Evolutionary conservation across 2,113 vertebrate genomes (phyloP), one percentile per base, ranked within the genome.

Genomic region (Phalacrocorax pelagicus): DNA sequence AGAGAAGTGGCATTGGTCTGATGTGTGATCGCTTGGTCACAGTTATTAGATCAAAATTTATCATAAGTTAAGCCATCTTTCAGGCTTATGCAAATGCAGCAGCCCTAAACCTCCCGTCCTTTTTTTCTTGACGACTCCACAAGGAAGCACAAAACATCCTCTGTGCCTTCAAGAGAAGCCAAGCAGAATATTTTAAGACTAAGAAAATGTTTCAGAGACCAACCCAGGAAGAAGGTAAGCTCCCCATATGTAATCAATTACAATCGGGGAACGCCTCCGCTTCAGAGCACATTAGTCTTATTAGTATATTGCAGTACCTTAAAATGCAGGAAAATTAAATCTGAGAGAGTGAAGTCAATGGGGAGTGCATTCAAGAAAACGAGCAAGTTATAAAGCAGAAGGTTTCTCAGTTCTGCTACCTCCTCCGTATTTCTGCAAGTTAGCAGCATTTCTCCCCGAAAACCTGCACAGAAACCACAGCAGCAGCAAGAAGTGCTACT

Each of bases 1-100:
- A 38, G 57, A 63, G 74, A 85, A 66, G 47, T 61, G 82, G 74
- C 74, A 66, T 13, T 51, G n/a, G 62, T 75, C 85, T 80, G 92
- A 66, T 66, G 67, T 30, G 54, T n/a, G 67, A 93, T 65, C 0
- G 1, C 54, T 80, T 62, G 78, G 94, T 97, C 96, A 97, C 96
- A 96, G 94, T 55, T 88, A 69, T 96, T 92, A 97, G 81, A 77
- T n/a, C 58, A 82, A 90, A 93, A 96, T 96, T 73, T 80, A 80
- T 96, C 96, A 97, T 73, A 29, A 49, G 55, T 63, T 93, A 69
- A 93, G 88, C 51, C 67, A 90, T 42, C 36, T 93, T 93, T 94
- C 80, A 96, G 65, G 34, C 62, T 55, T 96, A 95, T 95, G 86
- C 92, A 96, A 96, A 97, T 90, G 36, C 29, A 92, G 63, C 66